phyloP scores from a whole-genome alignment of 2,888 invertebrate species.

The Latheticus oryzae region DNA sequence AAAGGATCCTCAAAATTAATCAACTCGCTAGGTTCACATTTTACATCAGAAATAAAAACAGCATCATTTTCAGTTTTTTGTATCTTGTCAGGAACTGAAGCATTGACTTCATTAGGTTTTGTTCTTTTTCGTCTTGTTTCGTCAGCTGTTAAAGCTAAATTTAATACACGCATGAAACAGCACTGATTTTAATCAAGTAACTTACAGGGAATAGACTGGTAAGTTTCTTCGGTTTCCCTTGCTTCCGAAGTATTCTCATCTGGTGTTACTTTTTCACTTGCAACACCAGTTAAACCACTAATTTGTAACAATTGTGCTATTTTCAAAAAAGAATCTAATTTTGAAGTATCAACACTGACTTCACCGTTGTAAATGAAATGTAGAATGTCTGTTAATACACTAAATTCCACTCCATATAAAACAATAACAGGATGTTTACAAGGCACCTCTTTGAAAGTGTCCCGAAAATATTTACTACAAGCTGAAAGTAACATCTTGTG shows the following conservation, averaged over 20 bases:
- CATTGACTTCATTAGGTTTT: constrained; percentile 4
- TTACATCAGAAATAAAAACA: constrained; percentile 20
- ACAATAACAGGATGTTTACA: constrained; percentile 78
- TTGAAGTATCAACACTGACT: constrained; percentile 75
- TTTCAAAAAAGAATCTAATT: constrained; percentile 72
- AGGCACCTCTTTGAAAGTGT: constrained; percentile 71
- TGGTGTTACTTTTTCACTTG: neutral
- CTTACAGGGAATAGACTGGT: neutral
- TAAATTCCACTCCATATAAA: constrained; percentile 74
- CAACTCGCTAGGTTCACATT: constrained; percentile 29
- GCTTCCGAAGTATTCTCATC: constrained; percentile 4
- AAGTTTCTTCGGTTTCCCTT: constrained; percentile 1
- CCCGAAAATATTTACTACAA: constrained; percentile 81
- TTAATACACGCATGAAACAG: too few relatives aligned
- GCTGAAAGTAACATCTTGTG: constrained; percentile 88
- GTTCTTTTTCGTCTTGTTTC: constrained; percentile 3
- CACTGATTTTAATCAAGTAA: too few relatives aligned
- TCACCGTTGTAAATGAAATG: constrained; percentile 79
- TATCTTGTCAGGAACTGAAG: constrained; percentile 3
- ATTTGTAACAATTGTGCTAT: constrained; percentile 75
- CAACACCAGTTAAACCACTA: constrained; percentile 68
- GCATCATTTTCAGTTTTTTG: constrained; percentile 8
- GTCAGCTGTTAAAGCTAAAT: neutral
- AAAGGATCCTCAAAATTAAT: constrained; percentile 24
- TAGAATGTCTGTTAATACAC: constrained; percentile 73